Base-by-base conservation (phyloP, 2,888 invertebrate genomes). In the Limnephilus auricula region DNA sequence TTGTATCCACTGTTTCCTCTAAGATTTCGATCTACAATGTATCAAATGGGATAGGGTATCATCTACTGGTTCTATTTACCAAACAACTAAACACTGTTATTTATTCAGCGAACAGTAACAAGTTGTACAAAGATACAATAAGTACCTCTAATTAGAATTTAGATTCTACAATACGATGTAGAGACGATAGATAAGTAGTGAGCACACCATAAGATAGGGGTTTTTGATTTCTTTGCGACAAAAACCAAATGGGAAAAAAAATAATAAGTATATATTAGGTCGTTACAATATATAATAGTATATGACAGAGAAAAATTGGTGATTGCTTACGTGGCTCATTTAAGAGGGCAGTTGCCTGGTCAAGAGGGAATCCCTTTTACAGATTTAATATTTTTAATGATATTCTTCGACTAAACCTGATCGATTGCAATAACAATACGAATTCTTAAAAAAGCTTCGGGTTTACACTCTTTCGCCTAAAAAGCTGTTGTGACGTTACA, bases 1-100 rank as follows among this genome's bases (percentile, higher is more conserved):
- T 92, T 84, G 88, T 92, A 90, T 91, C 86, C 91, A 84, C 91
- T 90, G 91, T 93, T 92, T 92, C 91, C 92, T 83, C 86, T 79
- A 32, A 50, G 93, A 93, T 93, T 92, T 78, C 31, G 78, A 93
- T 93, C 93, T 92, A 31, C n/a, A 83, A 50, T 30, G 79, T 87
- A 87, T 65, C 86, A 30, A 80, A 50, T 86, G 12, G 65, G 86
- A 65, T 32, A 50, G 65, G 86, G 50, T 86, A 86, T 86, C 31
- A 32, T 31, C 79, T 34, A 79, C 34, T 89, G 25, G 30, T 34
- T 31, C 79, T 34, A 89, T 79, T 89, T n/a, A 89, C 89, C 30
- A 18, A 79, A 15, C n/a, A n/a, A 89, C 89, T 9, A 31, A 79
- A 15, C n/a, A 34, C 25, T 89, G 79, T 89, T 89, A 89, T 79